Conservation (phyloP, 37 sponge, comb jelly and placozoan species). For the Eunapius fragilis region DNA sequence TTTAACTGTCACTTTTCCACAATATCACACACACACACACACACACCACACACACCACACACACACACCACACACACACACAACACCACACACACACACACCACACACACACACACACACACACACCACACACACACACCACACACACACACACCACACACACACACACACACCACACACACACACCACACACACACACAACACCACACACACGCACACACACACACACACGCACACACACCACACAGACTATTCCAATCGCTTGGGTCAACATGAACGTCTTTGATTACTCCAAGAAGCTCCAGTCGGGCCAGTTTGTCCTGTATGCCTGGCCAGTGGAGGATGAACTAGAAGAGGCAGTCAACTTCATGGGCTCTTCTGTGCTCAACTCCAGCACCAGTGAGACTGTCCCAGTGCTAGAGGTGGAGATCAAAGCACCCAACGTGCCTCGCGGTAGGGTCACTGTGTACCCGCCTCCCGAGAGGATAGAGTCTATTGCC, state of each 20-base stretch:
- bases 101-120: no score
- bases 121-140: no score
- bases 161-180: no score
- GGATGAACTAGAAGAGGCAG: conserved; percentile 65
- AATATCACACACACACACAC: neutral
- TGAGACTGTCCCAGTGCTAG: conserved; percentile 45
- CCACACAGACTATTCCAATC: conserved; percentile 55
- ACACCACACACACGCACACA: neutral
- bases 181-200: no score
- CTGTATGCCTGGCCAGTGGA: conserved; percentile 85
- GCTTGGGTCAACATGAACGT: conserved; percentile 92
- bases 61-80: no score
- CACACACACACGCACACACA: neutral
- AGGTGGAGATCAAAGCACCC: conserved; percentile 54
- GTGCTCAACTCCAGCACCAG: conserved; percentile 73
- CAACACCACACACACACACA: no score
- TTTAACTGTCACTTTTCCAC: no score
- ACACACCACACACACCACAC: no score
- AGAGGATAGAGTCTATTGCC: conserved; percentile 28
- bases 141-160: no score
- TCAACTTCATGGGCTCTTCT: conserved; percentile 89
- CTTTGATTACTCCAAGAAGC: conserved; percentile 77
- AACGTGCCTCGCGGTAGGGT: neutral
- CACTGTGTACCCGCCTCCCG: conserved; percentile 53
- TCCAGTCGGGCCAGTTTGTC: conserved; percentile 46